phyloP scores from a whole-genome alignment of 2,797 vertebrate genomes.

The Onychomys arenicola region DNA sequence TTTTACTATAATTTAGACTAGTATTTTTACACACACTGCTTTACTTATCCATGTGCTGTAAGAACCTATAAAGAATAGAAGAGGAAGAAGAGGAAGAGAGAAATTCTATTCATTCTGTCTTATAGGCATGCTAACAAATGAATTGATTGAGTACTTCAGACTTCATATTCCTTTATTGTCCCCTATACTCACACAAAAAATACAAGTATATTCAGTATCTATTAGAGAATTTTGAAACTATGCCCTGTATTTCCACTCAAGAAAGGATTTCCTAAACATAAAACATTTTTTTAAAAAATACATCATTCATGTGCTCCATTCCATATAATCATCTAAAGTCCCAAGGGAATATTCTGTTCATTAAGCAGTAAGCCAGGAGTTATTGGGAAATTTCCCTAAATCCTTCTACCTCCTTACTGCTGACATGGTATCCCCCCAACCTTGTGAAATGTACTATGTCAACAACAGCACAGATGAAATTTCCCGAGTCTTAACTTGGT shows the following conservation, averaged over 20 bases:
- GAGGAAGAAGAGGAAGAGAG: too few relatives aligned
- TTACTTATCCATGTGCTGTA: neutral
- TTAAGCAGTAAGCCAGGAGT: constrained; percentile 47
- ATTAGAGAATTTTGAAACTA: neutral
- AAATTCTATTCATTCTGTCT: neutral
- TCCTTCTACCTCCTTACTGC: constrained; percentile 36
- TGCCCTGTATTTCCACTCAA: constrained; percentile 29
- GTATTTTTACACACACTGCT: neutral
- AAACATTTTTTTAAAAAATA: neutral
- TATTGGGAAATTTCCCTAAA: constrained; percentile 59
- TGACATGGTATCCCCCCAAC: neutral
- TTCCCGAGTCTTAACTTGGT: constrained; percentile 35
- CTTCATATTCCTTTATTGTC: neutral
- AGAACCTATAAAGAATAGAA: neutral
- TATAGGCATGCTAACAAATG: neutral
- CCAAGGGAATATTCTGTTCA: constrained; percentile 32
- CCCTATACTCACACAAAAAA: neutral
- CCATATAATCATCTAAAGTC: neutral
- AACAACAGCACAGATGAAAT: constrained; percentile 24
- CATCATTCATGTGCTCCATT: neutral
- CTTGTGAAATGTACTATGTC: neutral
- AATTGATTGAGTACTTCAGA: neutral
- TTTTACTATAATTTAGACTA: neutral
- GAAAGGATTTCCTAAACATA: neutral
- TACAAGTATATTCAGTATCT: neutral